Evolutionary conservation across 2,113 vertebrate species (phyloP), one percentile per base, ranked within the genome.

Genomic region (Nothoprocta perdicaria): DNA sequence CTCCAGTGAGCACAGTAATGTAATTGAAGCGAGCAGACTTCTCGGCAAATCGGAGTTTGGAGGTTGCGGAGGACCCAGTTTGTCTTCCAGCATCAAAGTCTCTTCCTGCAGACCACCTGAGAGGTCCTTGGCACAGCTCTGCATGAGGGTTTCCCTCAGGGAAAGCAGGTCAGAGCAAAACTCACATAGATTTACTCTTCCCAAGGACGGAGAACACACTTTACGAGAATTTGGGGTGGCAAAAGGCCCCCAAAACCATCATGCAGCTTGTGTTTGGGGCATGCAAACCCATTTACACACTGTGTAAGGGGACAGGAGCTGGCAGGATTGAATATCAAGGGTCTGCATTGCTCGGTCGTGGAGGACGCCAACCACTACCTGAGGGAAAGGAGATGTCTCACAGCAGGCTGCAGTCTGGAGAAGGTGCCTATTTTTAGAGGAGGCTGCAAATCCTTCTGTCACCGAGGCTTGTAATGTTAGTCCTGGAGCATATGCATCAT

Each of bases 311-410:
- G n/a, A 26, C 22, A 11, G 50, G 38, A 6, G 4, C 33, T 62
- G 62, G n/a, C 77, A 31, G 62, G 45, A 6, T 26, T 2, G 33
- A 40, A 9, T 0, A 62, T 29, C 27, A 33, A 61, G 38, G 0
- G 1, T 17, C 78, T 55, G n/a, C 21, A 13, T 21, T 12, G 1
- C 29, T 66, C 2, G 7, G 63, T 16, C 46, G 60, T 45, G 12
- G 15, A 17, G 10, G 12, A 1, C 7, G 0, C 33, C 62, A 7
- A 16, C 79, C 23, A 1, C 7, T 0, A 2, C 40, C 7, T 1
- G 10, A 11, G 63, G 60, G 17, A 10, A 9, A 35, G 43, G 14
- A 18, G 27, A 2, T 4, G 2, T 21, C 18, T 35, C 14, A 17
- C 5, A 19, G 26, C 2, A 52, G 21, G 18, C n/a, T 55, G 53